These are phyloP conservation scores for Nephotettix cincticeps DNA, from an alignment of 1,140 invertebrate species.

Conservation along the genomic window DNA sequence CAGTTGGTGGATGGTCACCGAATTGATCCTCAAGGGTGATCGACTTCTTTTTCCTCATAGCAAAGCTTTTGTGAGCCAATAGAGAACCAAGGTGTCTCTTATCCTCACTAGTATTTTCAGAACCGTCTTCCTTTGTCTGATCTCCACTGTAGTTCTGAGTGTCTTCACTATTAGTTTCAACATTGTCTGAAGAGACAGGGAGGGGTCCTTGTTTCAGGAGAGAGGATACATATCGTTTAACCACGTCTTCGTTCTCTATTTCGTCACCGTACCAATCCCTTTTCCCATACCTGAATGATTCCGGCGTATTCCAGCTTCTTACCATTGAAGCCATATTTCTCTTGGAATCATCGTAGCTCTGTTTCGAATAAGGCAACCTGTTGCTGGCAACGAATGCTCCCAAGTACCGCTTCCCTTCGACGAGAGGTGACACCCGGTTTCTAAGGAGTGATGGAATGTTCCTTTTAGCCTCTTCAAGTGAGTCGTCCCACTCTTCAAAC, in stretches of 20 bases:
- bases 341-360: slow-evolving; percentile 19
- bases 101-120: slow-evolving; percentile 18
- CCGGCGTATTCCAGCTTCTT: not conserved
- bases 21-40: slow-evolving; percentile 27
- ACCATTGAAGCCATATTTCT: slow-evolving; percentile 31
- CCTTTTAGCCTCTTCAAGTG: slow-evolving; percentile 35
- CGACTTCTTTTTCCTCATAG: slow-evolving; percentile 29
- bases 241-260: slow-evolving; percentile 6
- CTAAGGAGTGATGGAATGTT: slow-evolving; percentile 37
- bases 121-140: not conserved
- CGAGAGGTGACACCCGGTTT: slow-evolving; percentile 31
- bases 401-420: slow-evolving; percentile 38
- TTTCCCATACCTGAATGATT: not conserved
- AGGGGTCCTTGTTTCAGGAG: slow-evolving; percentile 36
- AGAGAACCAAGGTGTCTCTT: slow-evolving; percentile 32
- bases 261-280: slow-evolving; percentile 8
- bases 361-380: slow-evolving; percentile 22
- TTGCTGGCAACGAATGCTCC: slow-evolving; percentile 30
- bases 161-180: not conserved
- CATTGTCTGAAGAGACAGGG: slow-evolving; percentile 25
- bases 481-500: slow-evolving; percentile 24
- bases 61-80: slow-evolving; percentile 23
- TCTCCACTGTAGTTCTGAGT: slow-evolving; percentile 14
- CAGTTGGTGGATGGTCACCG: slow-evolving; percentile 1
- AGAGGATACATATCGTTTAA: slow-evolving; percentile 35